phyloP scores from a whole-genome alignment of 2,888 invertebrate genomes.

The Agriopis aurantiaria region DNA sequence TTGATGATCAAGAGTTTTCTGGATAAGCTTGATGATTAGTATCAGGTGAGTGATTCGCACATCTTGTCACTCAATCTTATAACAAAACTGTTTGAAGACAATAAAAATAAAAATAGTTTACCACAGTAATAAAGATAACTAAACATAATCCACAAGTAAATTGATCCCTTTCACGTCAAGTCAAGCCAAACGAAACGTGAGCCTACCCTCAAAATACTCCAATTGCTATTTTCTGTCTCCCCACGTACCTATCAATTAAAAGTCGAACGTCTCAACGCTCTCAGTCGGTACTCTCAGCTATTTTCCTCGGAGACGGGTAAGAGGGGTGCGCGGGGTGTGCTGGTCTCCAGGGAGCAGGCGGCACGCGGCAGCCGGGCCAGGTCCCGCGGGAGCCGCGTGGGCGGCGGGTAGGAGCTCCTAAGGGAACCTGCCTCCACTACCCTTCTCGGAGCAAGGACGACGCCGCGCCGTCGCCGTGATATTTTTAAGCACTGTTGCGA shows the following conservation, averaged over 20 bases:
- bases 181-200: slow-evolving; percentile 32
- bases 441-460: slow-evolving; percentile 64
- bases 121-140: neutral
- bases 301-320: slow-evolving; percentile 71
- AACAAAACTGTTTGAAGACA: neutral
- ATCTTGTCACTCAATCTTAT: neutral
- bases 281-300: slow-evolving; percentile 38
- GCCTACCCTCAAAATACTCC: slow-evolving; percentile 36
- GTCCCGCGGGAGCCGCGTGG: slow-evolving; percentile 77
- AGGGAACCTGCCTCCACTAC: slow-evolving; percentile 70
- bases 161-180: slow-evolving; percentile 22
- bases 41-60: too few relatives aligned
- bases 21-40: neutral
- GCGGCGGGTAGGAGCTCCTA: slow-evolving; percentile 81
- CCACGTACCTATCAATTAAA: slow-evolving; percentile 72
- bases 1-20: neutral
- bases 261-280: slow-evolving; percentile 67
- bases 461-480: slow-evolving; percentile 70
- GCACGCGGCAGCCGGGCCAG: slow-evolving; percentile 78
- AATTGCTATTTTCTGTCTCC: slow-evolving; percentile 45
- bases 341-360: slow-evolving; percentile 79
- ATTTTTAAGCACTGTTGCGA: slow-evolving; percentile 75
- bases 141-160: slow-evolving; percentile 23
- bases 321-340: slow-evolving; percentile 46
- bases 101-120: neutral